These are phyloP conservation scores for Troilus luridus DNA, from an alignment of 2,888 invertebrate species.

Conservation along the genomic window DNA sequence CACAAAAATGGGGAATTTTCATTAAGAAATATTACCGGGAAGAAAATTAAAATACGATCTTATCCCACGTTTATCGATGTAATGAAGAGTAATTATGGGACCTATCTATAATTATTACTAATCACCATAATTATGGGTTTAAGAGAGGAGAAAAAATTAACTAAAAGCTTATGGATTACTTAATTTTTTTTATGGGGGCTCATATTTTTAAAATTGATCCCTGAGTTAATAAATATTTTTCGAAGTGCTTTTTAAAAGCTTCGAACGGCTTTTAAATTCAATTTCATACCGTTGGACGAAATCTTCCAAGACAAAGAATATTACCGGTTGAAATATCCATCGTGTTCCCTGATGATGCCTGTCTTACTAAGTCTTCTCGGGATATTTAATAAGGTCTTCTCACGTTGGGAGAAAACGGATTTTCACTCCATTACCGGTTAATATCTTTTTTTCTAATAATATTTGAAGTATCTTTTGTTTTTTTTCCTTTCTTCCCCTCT, in stretches of 20 bases:
- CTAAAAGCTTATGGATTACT: not conserved
- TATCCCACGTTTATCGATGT: not conserved
- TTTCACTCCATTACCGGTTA: conserved; percentile 6
- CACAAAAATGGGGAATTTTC: not conserved
- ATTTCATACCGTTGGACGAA: not conserved
- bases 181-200: not conserved
- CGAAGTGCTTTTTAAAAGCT: not conserved
- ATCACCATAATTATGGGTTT: not conserved
- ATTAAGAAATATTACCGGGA: not conserved
- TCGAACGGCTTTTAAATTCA: not conserved
- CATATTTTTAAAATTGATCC: not conserved
- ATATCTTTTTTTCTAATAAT: not conserved
- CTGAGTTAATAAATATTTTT: not conserved
- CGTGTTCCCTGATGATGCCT: not conserved
- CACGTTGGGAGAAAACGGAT: conserved; percentile 15
- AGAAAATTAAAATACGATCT: not conserved
- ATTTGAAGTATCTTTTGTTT: not conserved
- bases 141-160: not conserved
- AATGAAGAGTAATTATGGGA: not conserved
- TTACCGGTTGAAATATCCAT: not conserved
- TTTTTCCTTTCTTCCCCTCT: not conserved
- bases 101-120: not conserved
- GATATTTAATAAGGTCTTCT: not conserved
- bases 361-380: not conserved
- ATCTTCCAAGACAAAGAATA: not conserved